Evolutionary conservation across 2,797 vertebrate species (phyloP).

Genomic region (Anabas testudineus): DNA sequence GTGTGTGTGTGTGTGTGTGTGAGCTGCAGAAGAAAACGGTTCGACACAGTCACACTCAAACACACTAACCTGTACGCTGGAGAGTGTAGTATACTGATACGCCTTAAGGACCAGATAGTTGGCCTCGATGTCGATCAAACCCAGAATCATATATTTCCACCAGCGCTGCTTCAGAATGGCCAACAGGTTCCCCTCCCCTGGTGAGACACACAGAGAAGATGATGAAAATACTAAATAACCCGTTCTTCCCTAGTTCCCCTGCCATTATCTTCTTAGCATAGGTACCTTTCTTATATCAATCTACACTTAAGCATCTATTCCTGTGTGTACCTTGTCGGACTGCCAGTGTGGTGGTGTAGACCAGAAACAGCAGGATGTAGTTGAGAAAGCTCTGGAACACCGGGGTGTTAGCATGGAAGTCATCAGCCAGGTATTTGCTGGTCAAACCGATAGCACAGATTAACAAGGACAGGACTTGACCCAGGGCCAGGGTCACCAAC

Average conservation of each 20-base stretch:
- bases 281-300: too few relatives aligned
- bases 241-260: too few relatives aligned
- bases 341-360: slow-evolving; percentile 95
- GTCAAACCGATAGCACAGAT: slow-evolving; percentile 94
- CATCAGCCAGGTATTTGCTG: slow-evolving; percentile 94
- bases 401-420: slow-evolving; percentile 95
- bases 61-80: slow-evolving; percentile 91
- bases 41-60: neutral
- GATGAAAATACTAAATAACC: neutral
- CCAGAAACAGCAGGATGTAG: slow-evolving; percentile 96
- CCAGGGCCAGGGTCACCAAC: slow-evolving; percentile 92
- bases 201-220: neutral
- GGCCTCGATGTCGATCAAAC: slow-evolving; percentile 95
- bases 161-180: slow-evolving; percentile 95
- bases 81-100: slow-evolving; percentile 95
- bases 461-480: slow-evolving; percentile 93
- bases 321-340: slow-evolving; percentile 92
- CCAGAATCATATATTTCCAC: slow-evolving; percentile 98
- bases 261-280: neutral
- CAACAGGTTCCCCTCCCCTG: slow-evolving; percentile 95
- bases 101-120: slow-evolving; percentile 97
- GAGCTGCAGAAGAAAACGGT: too few relatives aligned
- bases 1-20: too few relatives aligned
- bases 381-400: slow-evolving; percentile 98
- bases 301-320: neutral